A percentile compares a stretch with the other conserved stretches of the same genome.
These are phyloP conservation scores for Leptatherina wallacei DNA, from an alignment of 2,797 vertebrate genomes.

Conservation along the genomic window DNA sequence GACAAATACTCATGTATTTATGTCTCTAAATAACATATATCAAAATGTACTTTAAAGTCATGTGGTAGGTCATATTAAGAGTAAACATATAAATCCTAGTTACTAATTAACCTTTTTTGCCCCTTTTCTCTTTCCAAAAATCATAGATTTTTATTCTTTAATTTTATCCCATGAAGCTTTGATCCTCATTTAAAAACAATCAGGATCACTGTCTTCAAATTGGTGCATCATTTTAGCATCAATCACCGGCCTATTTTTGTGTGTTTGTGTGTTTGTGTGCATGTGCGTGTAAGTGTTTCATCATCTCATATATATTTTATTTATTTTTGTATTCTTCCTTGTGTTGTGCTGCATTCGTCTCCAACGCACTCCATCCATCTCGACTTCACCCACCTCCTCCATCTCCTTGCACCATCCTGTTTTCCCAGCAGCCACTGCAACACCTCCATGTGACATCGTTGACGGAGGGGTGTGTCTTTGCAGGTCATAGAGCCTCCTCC, in stretches of 20 bases:
- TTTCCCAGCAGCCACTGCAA: conserved; percentile 86
- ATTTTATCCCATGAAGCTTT: conserved; percentile 89
- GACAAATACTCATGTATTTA: not conserved
- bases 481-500: conserved; percentile 79
- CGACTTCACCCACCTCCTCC: conserved; percentile 19
- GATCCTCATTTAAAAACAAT: conserved; percentile 71
- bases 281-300: conserved; percentile 52
- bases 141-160: conserved; percentile 93
- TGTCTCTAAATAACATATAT: conserved; percentile 8
- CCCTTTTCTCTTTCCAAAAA: conserved; percentile 78
- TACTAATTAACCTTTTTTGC: conserved; percentile 82
- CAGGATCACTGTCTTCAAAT: conserved; percentile 71
- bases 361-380: conserved; percentile 38
- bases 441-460: conserved; percentile 86
- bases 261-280: conserved; percentile 3
- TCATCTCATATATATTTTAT: conserved; percentile 60
- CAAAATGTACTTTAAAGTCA: conserved; percentile 7
- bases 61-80: not conserved
- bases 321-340: conserved; percentile 55
- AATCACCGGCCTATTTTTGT: conserved; percentile 29
- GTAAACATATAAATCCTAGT: conserved; percentile 4
- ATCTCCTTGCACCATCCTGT: conserved; percentile 49
- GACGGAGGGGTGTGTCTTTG: conserved; percentile 80
- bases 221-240: conserved; percentile 57
- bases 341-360: conserved; percentile 52